Evolutionary conservation across 1,140 invertebrate genomes (phyloP).

Genomic region (Apis florea): DNA sequence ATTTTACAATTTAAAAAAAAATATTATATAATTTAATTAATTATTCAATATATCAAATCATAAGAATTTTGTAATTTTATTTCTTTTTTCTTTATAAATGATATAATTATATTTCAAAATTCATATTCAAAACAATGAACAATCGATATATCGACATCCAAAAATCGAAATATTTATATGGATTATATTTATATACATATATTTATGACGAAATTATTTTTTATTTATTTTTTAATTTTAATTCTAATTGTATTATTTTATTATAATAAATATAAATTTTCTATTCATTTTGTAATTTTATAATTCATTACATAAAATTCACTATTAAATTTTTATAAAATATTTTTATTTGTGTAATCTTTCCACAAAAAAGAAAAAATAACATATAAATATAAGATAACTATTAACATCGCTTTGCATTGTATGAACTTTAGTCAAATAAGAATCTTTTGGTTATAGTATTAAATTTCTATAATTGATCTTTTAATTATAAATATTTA

Average conservation of each 20-base stretch:
- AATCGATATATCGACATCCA: constrained; percentile 6
- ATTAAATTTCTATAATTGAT: not conserved
- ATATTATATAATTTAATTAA: too few species aligned
- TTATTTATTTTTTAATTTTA: not conserved
- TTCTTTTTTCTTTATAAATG: too few species aligned
- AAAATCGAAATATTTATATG: not conserved
- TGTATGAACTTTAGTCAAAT: not conserved
- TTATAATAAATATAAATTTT: too few species aligned
- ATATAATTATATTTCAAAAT: too few species aligned
- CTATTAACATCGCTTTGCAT: not conserved
- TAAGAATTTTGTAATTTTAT: too few species aligned
- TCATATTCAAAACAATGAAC: not conserved
- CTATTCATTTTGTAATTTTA: not conserved
- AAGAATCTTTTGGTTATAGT: not conserved
- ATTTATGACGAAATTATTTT: not conserved
- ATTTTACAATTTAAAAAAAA: too few species aligned
- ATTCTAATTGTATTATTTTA: too few species aligned
- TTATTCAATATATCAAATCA: too few species aligned
- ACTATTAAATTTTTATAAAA: not conserved
- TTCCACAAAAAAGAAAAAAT: not conserved
- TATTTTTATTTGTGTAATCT: not conserved
- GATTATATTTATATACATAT: not conserved
- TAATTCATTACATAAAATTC: not conserved
- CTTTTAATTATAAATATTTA: not conserved
- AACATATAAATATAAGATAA: not conserved